Base-by-base conservation (phyloP, 2,888 invertebrate genomes). In the Pherbina coryleti region DNA sequence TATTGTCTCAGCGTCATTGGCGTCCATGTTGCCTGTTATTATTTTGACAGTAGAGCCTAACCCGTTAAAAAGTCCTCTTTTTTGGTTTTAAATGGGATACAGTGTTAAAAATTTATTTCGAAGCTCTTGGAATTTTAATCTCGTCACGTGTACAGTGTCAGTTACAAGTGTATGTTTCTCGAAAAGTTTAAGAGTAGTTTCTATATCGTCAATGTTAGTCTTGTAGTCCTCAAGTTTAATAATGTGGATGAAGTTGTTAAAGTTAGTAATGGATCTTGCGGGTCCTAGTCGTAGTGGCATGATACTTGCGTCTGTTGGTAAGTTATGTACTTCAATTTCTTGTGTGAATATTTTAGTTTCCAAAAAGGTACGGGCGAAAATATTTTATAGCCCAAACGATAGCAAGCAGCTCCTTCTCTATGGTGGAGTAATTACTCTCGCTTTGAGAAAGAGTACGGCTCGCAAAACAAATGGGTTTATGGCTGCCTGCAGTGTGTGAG, bases 331-430 rank as follows among this genome's bases (percentile, higher is more conserved):
- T n/a, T n/a, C n/a, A n/a, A n/a, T n/a, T n/a, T n/a, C n/a, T n/a
- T n/a, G n/a, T n/a, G n/a, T n/a, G n/a, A n/a, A n/a, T n/a, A n/a
- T n/a, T n/a, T n/a, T n/a, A n/a, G n/a, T n/a, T n/a, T n/a, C n/a
- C n/a, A 28, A 19, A 14, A 5, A 22, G 3, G n/a, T n/a, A n/a
- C n/a, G n/a, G n/a, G n/a, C n/a, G n/a, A n/a, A n/a, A n/a, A n/a
- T n/a, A n/a, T n/a, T 31, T 31, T 31, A 31, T 31, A 31, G 31
- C 62, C 44, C 70, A 70, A 28, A 70, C 49, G 31, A 70, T 70
- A 3, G 49, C 70, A n/a, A 70, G 49, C 37, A 70, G n/a, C 34
- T 70, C 37, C 22, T 70, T 70, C 28, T 70, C 70, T 19, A 49
- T 70, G n/a, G 70, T 70, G 11, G 70, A 70, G 49, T 70, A n/a